Conservation (phyloP, 2,113 vertebrate species). For the Acanthochromis polyacanthus region DNA sequence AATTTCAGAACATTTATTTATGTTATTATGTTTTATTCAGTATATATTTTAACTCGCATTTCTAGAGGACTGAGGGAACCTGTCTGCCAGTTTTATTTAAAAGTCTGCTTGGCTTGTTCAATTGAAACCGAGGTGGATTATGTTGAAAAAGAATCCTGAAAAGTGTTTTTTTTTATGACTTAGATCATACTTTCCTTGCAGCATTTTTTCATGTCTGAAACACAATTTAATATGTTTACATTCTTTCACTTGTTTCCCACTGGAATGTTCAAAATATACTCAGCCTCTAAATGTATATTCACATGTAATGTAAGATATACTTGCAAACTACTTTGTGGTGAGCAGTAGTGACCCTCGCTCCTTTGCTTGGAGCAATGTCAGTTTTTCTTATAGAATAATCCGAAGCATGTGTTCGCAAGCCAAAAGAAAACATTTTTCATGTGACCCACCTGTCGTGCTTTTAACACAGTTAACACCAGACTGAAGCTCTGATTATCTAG, state of each 20-base stretch:
- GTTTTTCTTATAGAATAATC: constrained; percentile 91
- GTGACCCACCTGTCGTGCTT: constrained; percentile 93
- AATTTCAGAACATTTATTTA: constrained; percentile 79
- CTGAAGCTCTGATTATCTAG: constrained; percentile 86
- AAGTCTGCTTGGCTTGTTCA: constrained; percentile 22
- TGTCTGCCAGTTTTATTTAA: constrained; percentile 38
- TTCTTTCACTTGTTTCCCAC: constrained; percentile 46
- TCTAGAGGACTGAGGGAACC: constrained; percentile 45
- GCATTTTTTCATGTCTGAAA: constrained; percentile 59
- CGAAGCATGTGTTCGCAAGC: constrained; percentile 91
- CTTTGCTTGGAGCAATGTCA: constrained; percentile 89
- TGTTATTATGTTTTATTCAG: constrained; percentile 61
- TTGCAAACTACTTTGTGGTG: constrained; percentile 67
- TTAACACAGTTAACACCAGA: constrained; percentile 88
- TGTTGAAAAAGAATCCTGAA: constrained; percentile 30
- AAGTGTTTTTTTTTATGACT: constrained; percentile 65
- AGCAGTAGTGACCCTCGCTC: constrained; percentile 70
- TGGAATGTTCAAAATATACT: constrained; percentile 54
- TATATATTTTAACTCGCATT: constrained; percentile 62
- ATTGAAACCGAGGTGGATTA: constrained; percentile 22
- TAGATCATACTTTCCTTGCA: constrained; percentile 58
- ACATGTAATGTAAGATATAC: constrained; percentile 71
- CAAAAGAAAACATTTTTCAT: constrained; percentile 89
- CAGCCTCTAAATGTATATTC: constrained; percentile 58
- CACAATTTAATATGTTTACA: constrained; percentile 70